Evolutionary conservation across 2,797 vertebrate species (phyloP).

Genomic region (Pseudomugil tenellus): DNA sequence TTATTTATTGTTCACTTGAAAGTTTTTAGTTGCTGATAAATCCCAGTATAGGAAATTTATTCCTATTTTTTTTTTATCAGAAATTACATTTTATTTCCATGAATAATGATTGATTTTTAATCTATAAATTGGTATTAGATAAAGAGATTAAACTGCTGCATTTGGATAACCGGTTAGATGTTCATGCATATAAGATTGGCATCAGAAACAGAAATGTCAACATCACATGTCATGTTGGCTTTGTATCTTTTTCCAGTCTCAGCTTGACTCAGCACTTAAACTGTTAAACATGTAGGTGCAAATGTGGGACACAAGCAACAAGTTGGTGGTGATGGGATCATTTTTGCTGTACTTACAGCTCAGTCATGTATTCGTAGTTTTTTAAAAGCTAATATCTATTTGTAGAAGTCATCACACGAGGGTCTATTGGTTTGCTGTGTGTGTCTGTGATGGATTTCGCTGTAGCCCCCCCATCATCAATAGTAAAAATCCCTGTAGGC

Average conservation of each 20-base stretch:
- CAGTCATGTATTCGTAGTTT: constrained; percentile 69
- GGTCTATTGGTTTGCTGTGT: constrained; percentile 31
- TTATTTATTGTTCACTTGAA: constrained; percentile 22
- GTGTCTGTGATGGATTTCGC: constrained; percentile 56
- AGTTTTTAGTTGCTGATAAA: background rate
- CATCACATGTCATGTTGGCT: constrained; percentile 58
- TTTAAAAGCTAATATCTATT: constrained; percentile 69
- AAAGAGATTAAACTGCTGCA: constrained; percentile 25
- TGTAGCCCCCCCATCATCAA: constrained; percentile 66
- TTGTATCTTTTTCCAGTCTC: constrained; percentile 62
- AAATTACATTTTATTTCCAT: background rate
- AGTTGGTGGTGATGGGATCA: constrained; percentile 56
- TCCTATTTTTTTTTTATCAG: background rate
- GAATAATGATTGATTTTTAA: background rate
- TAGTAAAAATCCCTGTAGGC: constrained; percentile 54
- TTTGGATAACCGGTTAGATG: constrained; percentile 25
- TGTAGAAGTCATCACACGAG: constrained; percentile 54
- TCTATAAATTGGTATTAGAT: background rate
- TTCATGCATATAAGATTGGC: constrained; percentile 33
- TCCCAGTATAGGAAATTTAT: background rate
- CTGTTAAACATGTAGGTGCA: constrained; percentile 9
- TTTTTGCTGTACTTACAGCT: constrained; percentile 72
- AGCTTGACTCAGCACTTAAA: constrained; percentile 51
- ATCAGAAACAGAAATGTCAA: constrained; percentile 41
- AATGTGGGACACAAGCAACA: constrained; percentile 55